A percentile compares a stretch with the other conserved stretches of the same genome.
Evolutionary conservation across 2,113 vertebrate species (phyloP).

Genomic region (Formicarius rufipectus): DNA sequence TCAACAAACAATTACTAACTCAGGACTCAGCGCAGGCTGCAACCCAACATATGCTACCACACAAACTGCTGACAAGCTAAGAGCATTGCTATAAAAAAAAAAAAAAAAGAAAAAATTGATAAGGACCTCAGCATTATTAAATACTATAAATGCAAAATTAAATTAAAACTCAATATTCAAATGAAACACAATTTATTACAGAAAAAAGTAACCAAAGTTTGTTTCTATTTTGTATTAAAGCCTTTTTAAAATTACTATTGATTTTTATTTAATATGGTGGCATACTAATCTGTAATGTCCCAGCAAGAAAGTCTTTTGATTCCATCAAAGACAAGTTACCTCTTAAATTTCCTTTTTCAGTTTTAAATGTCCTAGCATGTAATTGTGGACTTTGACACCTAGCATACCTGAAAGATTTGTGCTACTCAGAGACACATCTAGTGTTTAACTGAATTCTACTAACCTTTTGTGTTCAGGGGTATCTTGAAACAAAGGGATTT

Average conservation of each 20-base stretch:
- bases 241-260: background rate
- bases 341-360: background rate
- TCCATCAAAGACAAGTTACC: background rate
- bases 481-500: conserved; percentile 10
- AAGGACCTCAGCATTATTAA: background rate
- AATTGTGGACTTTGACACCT: background rate
- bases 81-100: background rate
- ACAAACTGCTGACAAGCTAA: background rate
- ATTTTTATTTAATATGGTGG: background rate
- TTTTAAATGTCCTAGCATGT: background rate
- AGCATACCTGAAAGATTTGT: background rate
- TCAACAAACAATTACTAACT: background rate
- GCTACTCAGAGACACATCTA: background rate
- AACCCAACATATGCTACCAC: background rate
- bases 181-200: background rate
- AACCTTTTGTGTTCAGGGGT: background rate
- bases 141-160: background rate
- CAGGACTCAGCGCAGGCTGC: background rate
- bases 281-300: background rate
- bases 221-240: background rate
- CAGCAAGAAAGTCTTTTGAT: background rate
- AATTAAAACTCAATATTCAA: background rate
- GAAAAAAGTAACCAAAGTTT: background rate
- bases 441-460: background rate
- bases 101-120: background rate